Evolutionary conservation across 2,797 vertebrate species (phyloP), one percentile per base, ranked within the genome.

Genomic region (Falco berigora): DNA sequence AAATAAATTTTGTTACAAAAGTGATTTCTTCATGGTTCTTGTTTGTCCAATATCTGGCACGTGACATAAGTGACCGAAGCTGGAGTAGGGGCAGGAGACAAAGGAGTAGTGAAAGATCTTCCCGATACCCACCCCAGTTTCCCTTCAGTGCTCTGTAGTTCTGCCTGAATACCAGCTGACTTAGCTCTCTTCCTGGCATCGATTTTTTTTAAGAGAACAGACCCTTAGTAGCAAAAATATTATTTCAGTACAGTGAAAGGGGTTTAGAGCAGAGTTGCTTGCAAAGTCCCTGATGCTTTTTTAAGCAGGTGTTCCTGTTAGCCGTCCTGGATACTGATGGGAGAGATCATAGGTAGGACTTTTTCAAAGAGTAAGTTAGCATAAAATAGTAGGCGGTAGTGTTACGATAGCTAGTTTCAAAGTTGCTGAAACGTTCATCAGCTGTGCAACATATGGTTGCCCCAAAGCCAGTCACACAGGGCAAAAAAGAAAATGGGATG

Each of bases 1-100:
- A 96, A 98, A 98, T 98, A 98, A 98, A 98, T 98, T 98, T 98
- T 98, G 98, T 98, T 98, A 98, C 96, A 97, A 97, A 98, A 98
- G 74, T 72, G 66, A 90, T 34, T 83, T 79, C 53, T 88, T 87
- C 17, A 12, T n/a, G 6, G 10, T 90, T 96, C 50, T 90, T n/a
- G 4, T 94, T 93, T 94, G 28, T 91, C 32, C 46, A 46, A 1
- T 79, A 24, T 36, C n/a, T 59, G 53, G 32, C 72, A 12, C 7
- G 18, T 44, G 68, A 56, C 19, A 13, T 84, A 69, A 74, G 14
- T 49, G 32, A 79, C 62, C 28, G 21, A 74, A 88, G 53, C 80
- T 80, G n/a, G 67, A 34, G 63, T 7, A 32, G 59, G 40, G 19
- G 40, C 61, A 42, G 18, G 25, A 79, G 50, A 14, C 25, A 32